Base-by-base conservation (phyloP, 2,888 invertebrate species). In the Xanthostigma xanthostigma region DNA sequence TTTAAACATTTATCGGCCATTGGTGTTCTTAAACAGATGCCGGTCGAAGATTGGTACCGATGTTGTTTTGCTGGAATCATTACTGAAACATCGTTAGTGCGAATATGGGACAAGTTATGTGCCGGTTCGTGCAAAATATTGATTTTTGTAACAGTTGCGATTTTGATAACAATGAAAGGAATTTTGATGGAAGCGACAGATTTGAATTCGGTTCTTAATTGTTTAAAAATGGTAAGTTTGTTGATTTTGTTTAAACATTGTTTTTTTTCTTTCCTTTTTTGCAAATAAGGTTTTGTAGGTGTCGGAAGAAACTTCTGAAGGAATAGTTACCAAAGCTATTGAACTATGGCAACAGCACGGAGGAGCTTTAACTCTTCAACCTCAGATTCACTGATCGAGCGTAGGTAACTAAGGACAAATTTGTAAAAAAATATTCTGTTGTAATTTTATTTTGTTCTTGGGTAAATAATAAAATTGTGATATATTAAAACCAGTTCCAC, bases 21-120 rank as follows among this genome's bases (percentile, higher is more conserved):
- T 45, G 74, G 75, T 46, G 75, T 80, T 1, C 64, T 83, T 53
- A 76, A 79, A 49, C 68, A 66, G 50, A 65, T 88, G 44, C 84
- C 90, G 0, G 67, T 88, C 41, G 76, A 78, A 36, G 75, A 74
- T 55, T 92, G 91, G 91, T 89, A 86, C 63, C 75, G 78, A 49
- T 81, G 82, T 46, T 87, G 88, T 61, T 91, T 89, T 68, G 85
- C 91, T 45, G 84, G 83, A 5, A 73, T 88, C 10, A 70, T 93
- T 45, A 82, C 84, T 57, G 83, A 87, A 57, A 78, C 79, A 8
- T 82, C 87, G 8, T 71, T 92, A 49, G 81, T 79, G 56, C 89
- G 89, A 62, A 82, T 92, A 53, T 91, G 90, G 88, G 91, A 92
- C 63, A 90, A 90, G 68, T 70, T 92, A 36, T 81, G 86, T 60